A percentile compares a stretch with the other conserved stretches of the same genome.
Evolutionary conservation across 2,888 invertebrate genomes (phyloP).

Genomic region (Nomada hirtipes): DNA sequence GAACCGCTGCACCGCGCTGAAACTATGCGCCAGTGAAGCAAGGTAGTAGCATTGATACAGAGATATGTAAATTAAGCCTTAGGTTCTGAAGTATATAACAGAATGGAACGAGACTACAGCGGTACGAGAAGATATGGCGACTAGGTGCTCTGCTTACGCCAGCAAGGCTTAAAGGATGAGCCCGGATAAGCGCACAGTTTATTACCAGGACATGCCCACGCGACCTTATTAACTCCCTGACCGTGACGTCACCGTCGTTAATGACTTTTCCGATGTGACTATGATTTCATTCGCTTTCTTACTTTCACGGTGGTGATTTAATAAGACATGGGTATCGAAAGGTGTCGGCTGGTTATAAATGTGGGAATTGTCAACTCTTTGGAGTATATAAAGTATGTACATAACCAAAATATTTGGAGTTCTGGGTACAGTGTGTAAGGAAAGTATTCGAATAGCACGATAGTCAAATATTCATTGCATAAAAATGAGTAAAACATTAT

Average conservation of each 20-base stretch:
- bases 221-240: slow-evolving; percentile 74
- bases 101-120: slow-evolving; percentile 45
- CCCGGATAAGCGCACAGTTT: slow-evolving; percentile 69
- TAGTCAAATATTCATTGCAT: too few species aligned
- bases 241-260: slow-evolving; percentile 69
- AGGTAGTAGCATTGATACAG: slow-evolving; percentile 75
- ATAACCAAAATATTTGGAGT: too few species aligned
- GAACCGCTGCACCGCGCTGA: slow-evolving; percentile 68
- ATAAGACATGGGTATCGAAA: neutral
- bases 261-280: slow-evolving; percentile 46
- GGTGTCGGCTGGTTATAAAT: neutral
- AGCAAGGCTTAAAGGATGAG: slow-evolving; percentile 66
- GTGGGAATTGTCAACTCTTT: too few species aligned
- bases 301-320: neutral
- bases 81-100: slow-evolving; percentile 61
- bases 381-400: too few species aligned
- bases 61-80: slow-evolving; percentile 76
- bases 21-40: slow-evolving; percentile 67
- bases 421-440: too few species aligned
- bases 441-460: too few species aligned
- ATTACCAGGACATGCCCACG: slow-evolving; percentile 72
- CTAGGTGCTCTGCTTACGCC: slow-evolving; percentile 62
- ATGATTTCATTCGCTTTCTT: slow-evolving; percentile 6
- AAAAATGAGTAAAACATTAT: too few species aligned
- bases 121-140: slow-evolving; percentile 40